These are phyloP conservation scores for Crocidura indochinensis DNA, from an alignment of 2,797 vertebrate species.

Conservation along the genomic window DNA sequence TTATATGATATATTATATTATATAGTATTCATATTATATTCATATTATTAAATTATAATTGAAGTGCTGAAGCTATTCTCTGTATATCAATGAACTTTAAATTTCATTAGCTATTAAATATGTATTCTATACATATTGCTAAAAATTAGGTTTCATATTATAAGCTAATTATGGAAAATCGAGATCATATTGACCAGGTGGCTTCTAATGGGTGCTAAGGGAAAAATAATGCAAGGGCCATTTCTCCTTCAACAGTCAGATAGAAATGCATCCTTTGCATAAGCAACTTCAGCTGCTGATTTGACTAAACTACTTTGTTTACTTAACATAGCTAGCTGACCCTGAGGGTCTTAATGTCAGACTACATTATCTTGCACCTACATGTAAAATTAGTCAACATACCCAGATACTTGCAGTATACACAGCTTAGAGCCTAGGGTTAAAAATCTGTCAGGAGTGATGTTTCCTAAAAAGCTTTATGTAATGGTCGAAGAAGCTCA, in stretches of 20 bases:
- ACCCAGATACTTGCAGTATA: constrained; percentile 72
- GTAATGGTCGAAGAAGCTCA: constrained; percentile 77
- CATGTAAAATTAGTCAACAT: constrained; percentile 89
- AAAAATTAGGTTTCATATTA: background rate
- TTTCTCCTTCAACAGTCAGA: background rate
- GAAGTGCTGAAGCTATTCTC: background rate
- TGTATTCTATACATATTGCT: background rate
- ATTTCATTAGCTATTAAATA: constrained; percentile 20
- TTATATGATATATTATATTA: too few relatives aligned
- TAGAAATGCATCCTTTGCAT: constrained; percentile 17
- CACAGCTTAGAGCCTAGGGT: constrained; percentile 83
- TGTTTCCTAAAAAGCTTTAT: constrained; percentile 88
- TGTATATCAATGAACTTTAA: constrained; percentile 12
- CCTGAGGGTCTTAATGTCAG: constrained; percentile 83
- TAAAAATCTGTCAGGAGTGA: constrained; percentile 88
- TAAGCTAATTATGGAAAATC: constrained; percentile 24
- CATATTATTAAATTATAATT: background rate
- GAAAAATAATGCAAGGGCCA: background rate
- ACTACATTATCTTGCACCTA: constrained; percentile 81
- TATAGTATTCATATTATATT: too few relatives aligned
- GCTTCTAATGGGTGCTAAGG: background rate
- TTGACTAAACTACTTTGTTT: constrained; percentile 80
- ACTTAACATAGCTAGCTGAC: constrained; percentile 73
- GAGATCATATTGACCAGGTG: background rate
- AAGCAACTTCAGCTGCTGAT: constrained; percentile 57